Percentiles rank a stretch among this genome's conserved stretches.
Evolutionary conservation across 2,113 vertebrate genomes (phyloP).

Genomic region (Brachirus orientalis): DNA sequence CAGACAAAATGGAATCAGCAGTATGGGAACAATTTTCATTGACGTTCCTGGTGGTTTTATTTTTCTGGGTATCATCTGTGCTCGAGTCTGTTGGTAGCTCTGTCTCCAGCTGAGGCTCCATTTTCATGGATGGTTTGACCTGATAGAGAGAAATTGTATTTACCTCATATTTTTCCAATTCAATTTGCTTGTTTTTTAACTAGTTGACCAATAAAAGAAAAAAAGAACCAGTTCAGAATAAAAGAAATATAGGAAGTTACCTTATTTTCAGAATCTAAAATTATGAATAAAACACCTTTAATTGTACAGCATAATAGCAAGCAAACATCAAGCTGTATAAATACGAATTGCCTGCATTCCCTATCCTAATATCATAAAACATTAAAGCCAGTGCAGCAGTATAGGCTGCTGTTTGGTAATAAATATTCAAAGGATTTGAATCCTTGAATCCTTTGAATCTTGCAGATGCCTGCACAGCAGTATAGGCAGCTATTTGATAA

Average conservation of each 20-base stretch:
- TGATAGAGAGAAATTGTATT: slow-evolving; percentile 26
- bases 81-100: slow-evolving; percentile 42
- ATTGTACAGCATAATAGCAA: slow-evolving; percentile 60
- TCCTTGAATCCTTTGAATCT: too few species aligned
- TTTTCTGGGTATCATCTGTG: slow-evolving; percentile 57
- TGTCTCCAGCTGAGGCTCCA: slow-evolving; percentile 40
- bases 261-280: slow-evolving; percentile 53
- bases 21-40: slow-evolving; percentile 35
- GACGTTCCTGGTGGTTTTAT: slow-evolving; percentile 39
- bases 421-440: too few species aligned
- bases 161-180: neutral
- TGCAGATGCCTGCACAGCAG: slow-evolving; percentile 56
- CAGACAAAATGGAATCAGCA: slow-evolving; percentile 33
- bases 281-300: slow-evolving; percentile 69
- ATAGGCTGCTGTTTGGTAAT: slow-evolving; percentile 63
- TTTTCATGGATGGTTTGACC: slow-evolving; percentile 61
- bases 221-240: slow-evolving; percentile 8
- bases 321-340: slow-evolving; percentile 60
- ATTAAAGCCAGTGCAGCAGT: slow-evolving; percentile 60
- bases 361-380: slow-evolving; percentile 67
- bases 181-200: slow-evolving; percentile 25
- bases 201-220: too few species aligned
- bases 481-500: slow-evolving; percentile 62
- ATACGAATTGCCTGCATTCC: slow-evolving; percentile 44
- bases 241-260: slow-evolving; percentile 34